Evolutionary conservation across 2,797 vertebrate genomes (phyloP).

Genomic region (Hafferia zeledoni): DNA sequence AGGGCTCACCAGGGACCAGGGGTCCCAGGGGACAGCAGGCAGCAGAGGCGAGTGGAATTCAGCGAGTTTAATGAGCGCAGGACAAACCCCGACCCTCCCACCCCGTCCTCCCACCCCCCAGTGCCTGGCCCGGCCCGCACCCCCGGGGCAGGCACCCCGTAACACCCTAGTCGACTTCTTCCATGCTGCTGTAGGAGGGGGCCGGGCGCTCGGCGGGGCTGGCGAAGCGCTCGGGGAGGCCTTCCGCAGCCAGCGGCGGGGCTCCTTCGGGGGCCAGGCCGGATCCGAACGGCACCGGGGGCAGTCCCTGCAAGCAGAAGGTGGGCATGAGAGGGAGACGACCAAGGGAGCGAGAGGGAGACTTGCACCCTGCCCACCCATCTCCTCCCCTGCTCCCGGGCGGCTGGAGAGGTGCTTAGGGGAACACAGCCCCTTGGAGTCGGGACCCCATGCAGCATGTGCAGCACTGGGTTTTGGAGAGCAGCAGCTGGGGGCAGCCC

Average conservation of each 20-base stretch:
- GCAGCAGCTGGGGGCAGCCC: not conserved
- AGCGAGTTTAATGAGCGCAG: constrained; percentile 46
- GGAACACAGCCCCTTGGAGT: rapidly evolving
- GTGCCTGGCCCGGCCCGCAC: not conserved
- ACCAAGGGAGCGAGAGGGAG: not conserved
- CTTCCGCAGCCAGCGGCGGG: constrained; percentile 84
- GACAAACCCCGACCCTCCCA: not conserved
- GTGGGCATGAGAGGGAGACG: not conserved
- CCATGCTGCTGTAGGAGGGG: constrained; percentile 97
- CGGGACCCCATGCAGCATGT: rapidly evolving
- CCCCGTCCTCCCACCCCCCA: not conserved
- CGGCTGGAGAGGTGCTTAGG: rapidly evolving
- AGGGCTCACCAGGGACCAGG: not conserved
- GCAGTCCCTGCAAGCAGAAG: constrained; percentile 91
- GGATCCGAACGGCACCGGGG: constrained; percentile 85
- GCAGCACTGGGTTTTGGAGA: rapidly evolving
- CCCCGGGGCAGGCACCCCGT: not conserved
- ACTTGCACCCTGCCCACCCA: not conserved
- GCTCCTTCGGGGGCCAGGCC: constrained; percentile 88
- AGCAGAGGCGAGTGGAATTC: not conserved
- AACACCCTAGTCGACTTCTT: constrained; percentile 90
- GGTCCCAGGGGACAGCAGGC: not conserved
- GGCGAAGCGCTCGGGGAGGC: constrained; percentile 84
- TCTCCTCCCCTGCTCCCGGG: not conserved
- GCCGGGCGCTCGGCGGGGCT: constrained; percentile 84